A percentile compares a stretch with the other conserved stretches of the same genome.
Conservation (phyloP, 2,797 vertebrate genomes). For the Sphenopsis melanotis region DNA sequence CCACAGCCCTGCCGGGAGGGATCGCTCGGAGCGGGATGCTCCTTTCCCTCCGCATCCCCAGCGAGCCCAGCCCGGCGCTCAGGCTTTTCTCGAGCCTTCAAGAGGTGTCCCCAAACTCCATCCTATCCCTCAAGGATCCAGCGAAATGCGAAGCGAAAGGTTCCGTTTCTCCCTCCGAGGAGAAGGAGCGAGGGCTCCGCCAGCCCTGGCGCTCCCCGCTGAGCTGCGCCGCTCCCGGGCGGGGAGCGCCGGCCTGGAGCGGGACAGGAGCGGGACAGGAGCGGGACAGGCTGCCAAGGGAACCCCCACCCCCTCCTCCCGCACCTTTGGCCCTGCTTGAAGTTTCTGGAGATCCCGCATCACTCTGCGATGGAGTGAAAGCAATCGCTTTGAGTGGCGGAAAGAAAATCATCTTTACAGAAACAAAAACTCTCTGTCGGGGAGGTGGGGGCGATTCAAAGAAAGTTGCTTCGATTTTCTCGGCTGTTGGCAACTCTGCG, state of each 20-base stretch:
- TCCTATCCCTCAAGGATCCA: no score
- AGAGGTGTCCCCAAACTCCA: neutral
- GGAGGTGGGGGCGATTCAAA: neutral
- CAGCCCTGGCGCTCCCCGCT: no score
- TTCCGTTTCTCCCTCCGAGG: neutral
- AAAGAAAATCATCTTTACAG: neutral
- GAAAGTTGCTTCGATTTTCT: constrained; percentile 27
- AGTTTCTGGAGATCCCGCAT: neutral
- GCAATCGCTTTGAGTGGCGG: neutral
- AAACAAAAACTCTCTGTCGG: neutral
- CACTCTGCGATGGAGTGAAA: neutral
- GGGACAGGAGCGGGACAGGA: neutral
- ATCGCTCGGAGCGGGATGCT: neutral
- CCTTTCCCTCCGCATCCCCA: fast-evolving
- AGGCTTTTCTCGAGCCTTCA: neutral
- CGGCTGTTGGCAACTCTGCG: constrained; percentile 16
- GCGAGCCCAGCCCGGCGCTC: fast-evolving
- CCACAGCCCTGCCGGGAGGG: neutral
- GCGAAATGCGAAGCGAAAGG: fast-evolving
- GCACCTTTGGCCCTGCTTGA: neutral
- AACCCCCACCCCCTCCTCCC: neutral
- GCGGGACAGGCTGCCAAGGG: neutral
- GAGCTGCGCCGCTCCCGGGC: neutral
- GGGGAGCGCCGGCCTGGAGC: neutral
- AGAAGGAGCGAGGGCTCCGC: neutral